Evolutionary conservation across 2,113 vertebrate species (phyloP).

Genomic region (Polypterus senegalus): DNA sequence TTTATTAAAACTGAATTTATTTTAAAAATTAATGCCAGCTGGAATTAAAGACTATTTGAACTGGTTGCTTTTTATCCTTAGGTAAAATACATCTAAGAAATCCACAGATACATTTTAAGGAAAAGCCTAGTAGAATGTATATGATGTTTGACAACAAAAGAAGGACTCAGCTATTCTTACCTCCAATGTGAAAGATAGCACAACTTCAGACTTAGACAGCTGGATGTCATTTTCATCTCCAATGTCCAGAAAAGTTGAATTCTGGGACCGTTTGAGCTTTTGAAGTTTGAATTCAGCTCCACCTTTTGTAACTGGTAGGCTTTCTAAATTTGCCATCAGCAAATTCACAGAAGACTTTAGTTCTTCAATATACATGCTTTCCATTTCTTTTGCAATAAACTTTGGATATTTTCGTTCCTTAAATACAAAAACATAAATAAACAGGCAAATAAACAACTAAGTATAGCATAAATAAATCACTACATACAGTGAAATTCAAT

Average conservation of each 20-base stretch:
- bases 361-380: conserved; percentile 80
- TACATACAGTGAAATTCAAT: neutral
- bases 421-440: conserved; percentile 10
- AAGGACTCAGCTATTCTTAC: conserved; percentile 36
- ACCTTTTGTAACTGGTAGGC: conserved; percentile 89
- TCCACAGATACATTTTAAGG: too few relatives aligned
- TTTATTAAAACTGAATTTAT: too few relatives aligned
- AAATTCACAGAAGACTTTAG: conserved; percentile 80
- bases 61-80: too few relatives aligned
- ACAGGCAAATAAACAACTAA: neutral
- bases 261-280: conserved; percentile 81
- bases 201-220: conserved; percentile 84
- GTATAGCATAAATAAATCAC: neutral
- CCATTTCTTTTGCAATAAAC: conserved; percentile 80
- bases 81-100: too few relatives aligned
- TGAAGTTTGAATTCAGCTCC: conserved; percentile 82
- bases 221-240: conserved; percentile 81
- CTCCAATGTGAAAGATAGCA: conserved; percentile 86
- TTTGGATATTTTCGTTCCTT: conserved; percentile 74
- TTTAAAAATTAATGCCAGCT: too few relatives aligned
- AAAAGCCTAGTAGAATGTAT: too few relatives aligned
- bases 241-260: conserved; percentile 85
- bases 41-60: too few relatives aligned
- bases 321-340: conserved; percentile 94
- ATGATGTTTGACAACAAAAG: too few relatives aligned